phyloP scores from a whole-genome alignment of 2,888 invertebrate genomes.

The Nudaria mundana region DNA sequence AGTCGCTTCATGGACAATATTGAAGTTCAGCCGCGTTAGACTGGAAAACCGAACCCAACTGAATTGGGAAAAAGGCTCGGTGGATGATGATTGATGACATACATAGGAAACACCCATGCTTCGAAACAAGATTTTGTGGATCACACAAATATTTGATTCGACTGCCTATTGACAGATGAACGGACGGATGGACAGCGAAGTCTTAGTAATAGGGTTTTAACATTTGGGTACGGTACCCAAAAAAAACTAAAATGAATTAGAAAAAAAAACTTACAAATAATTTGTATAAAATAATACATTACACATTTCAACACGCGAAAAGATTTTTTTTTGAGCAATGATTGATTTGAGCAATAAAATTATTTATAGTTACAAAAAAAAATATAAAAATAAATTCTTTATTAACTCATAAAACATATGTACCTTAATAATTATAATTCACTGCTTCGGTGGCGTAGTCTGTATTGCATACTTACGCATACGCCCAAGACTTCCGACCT shows the following conservation, averaged over 20 bases:
- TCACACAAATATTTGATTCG: background rate
- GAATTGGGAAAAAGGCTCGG: too few relatives aligned
- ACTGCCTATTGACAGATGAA: background rate
- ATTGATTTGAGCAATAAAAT: background rate
- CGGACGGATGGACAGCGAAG: background rate
- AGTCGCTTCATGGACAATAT: too few relatives aligned
- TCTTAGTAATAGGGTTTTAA: background rate
- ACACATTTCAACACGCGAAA: background rate
- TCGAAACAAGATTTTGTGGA: too few relatives aligned
- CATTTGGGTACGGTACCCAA: too few relatives aligned
- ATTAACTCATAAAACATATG: background rate
- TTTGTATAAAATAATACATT: constrained; percentile 4
- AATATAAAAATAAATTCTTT: too few relatives aligned
- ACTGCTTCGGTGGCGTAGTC: background rate
- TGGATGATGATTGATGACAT: too few relatives aligned
- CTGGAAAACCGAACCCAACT: too few relatives aligned
- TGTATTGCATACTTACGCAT: too few relatives aligned
- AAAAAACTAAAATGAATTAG: background rate
- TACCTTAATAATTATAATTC: background rate
- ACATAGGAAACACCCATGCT: too few relatives aligned
- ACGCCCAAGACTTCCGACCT: too few relatives aligned
- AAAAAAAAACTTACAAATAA: background rate
- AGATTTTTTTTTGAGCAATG: background rate
- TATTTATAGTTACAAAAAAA: background rate
- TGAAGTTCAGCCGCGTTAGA: too few relatives aligned